Evolutionary conservation across 2,888 invertebrate genomes (phyloP).

Genomic region (Heliothis peltigera): DNA sequence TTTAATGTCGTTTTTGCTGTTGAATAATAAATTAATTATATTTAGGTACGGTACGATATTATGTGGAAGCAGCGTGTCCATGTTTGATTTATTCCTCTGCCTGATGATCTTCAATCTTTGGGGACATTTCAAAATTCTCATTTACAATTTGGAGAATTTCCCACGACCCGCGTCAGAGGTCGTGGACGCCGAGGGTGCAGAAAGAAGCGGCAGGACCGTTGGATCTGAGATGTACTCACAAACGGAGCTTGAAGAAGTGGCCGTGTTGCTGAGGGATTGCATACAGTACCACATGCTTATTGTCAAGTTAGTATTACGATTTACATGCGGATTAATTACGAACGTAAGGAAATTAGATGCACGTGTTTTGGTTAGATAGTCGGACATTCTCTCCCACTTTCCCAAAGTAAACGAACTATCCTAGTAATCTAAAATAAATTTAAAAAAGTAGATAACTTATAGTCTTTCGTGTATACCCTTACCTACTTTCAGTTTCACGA

Average conservation of each 20-base stretch:
- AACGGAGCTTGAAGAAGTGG: conserved; percentile 22
- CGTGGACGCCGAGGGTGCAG: background rate
- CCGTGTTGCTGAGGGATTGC: conserved; percentile 36
- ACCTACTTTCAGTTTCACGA: conserved; percentile 53
- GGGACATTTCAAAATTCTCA: conserved; percentile 63
- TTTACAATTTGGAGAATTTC: conserved; percentile 52
- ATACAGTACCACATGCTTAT: conserved; percentile 44
- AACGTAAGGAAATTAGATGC: no score
- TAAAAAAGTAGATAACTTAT: no score
- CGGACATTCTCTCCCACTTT: no score
- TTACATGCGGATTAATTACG: background rate
- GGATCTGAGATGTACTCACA: conserved; percentile 46
- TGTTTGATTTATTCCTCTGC: conserved; percentile 59
- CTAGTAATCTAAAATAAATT: no score
- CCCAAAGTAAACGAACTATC: no score
- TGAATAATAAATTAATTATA: conserved; percentile 12
- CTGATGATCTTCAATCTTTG: conserved; percentile 62
- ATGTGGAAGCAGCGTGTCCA: conserved; percentile 48
- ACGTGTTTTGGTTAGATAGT: no score
- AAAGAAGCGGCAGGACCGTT: background rate
- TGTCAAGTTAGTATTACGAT: conserved; percentile 32
- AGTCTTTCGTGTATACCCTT: no score
- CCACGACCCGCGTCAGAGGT: conserved; percentile 39
- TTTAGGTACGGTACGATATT: conserved; percentile 39
- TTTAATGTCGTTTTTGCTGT: no score